Conservation (phyloP, 1,140 invertebrate species). For the Macrocentrus cingulum region DNA sequence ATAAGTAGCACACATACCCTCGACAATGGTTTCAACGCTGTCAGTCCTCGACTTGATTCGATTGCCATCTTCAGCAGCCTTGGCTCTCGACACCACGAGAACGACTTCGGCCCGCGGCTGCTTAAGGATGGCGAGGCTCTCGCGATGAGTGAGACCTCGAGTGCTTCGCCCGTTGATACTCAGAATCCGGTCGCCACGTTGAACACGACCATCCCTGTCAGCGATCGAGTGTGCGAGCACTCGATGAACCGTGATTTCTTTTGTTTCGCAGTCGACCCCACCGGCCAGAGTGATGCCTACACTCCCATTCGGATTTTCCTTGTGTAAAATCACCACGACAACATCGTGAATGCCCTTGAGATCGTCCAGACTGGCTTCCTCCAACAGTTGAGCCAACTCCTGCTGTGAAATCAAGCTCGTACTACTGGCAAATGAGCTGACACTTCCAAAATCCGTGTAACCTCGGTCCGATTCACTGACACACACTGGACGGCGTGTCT, state of each 20-base stretch:
- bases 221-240: constrained; percentile 82
- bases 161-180: constrained; percentile 87
- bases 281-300: constrained; percentile 86
- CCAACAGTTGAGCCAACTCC: constrained; percentile 66
- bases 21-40: constrained; percentile 48
- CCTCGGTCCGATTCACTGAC: constrained; percentile 33
- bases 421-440: constrained; percentile 65
- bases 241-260: constrained; percentile 89
- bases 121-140: constrained; percentile 84
- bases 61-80: constrained; percentile 40
- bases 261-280: constrained; percentile 84
- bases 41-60: constrained; percentile 40
- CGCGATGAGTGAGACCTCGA: constrained; percentile 77
- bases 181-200: constrained; percentile 82
- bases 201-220: constrained; percentile 80
- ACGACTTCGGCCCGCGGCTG: constrained; percentile 70
- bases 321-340: constrained; percentile 64
- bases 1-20: constrained; percentile 37
- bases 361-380: constrained; percentile 66
- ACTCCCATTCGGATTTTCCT: constrained; percentile 69
- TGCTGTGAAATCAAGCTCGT: constrained; percentile 68
- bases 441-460: constrained; percentile 61
- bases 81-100: constrained; percentile 65
- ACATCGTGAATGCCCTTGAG: constrained; percentile 59
- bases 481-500: constrained; percentile 34